Conservation (phyloP, 2,888 invertebrate species). For the Parelbella ahira region DNA sequence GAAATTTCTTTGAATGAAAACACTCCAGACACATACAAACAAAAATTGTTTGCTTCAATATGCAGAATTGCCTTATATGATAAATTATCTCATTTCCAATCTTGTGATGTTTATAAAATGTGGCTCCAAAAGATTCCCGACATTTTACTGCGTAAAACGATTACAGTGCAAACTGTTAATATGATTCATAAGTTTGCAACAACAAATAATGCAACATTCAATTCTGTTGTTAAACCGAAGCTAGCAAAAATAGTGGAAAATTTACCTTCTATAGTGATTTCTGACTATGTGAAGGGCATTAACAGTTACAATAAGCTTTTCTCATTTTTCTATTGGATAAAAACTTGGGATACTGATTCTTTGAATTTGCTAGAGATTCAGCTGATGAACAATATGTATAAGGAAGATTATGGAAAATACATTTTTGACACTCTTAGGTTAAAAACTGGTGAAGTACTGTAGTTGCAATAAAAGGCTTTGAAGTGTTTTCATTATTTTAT, state of each 20-base stretch:
- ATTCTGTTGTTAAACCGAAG: slow-evolving; percentile 64
- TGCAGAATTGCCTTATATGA: slow-evolving; percentile 69
- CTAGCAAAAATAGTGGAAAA: slow-evolving; percentile 67
- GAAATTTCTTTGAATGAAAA: slow-evolving; percentile 55
- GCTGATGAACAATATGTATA: slow-evolving; percentile 51
- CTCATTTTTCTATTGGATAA: slow-evolving; percentile 78
- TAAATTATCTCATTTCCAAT: slow-evolving; percentile 57
- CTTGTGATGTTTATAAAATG: slow-evolving; percentile 56
- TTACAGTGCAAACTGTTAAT: slow-evolving; percentile 75
- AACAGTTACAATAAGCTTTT: slow-evolving; percentile 73
- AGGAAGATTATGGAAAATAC: slow-evolving; percentile 55
- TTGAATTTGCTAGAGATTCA: slow-evolving; percentile 65
- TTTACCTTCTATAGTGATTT: slow-evolving; percentile 56
- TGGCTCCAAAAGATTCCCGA: slow-evolving; percentile 81
- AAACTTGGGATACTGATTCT: slow-evolving; percentile 60
- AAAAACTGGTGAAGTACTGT: slow-evolving; percentile 45
- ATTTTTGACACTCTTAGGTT: slow-evolving; percentile 64
- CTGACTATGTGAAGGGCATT: slow-evolving; percentile 56
- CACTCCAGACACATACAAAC: slow-evolving; percentile 46
- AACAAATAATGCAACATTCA: slow-evolving; percentile 73
- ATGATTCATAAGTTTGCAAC: slow-evolving; percentile 81
- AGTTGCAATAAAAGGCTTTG: slow-evolving; percentile 26
- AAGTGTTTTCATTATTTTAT: slow-evolving; percentile 27
- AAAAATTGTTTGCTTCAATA: slow-evolving; percentile 62
- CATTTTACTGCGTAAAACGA: slow-evolving; percentile 69